phyloP scores from a whole-genome alignment of 2,888 invertebrate species.

The Cheilosia soror region DNA sequence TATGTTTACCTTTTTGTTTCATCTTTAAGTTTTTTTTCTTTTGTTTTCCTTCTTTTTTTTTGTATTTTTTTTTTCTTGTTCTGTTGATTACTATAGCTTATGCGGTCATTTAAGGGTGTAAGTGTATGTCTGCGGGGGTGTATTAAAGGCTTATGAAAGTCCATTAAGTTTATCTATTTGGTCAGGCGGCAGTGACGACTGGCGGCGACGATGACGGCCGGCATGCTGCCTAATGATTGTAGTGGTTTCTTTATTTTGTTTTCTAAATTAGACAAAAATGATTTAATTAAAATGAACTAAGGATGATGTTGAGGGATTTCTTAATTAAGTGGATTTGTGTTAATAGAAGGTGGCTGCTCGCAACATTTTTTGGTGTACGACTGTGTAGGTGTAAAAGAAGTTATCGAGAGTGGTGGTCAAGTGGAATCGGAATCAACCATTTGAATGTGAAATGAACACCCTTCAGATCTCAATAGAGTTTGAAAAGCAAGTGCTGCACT shows the following conservation, averaged over 20 bases:
- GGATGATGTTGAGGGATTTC: not conserved
- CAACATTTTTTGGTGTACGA: not conserved
- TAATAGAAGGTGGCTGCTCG: not conserved
- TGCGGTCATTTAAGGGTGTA: constrained; percentile 25
- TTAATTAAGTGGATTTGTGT: not conserved
- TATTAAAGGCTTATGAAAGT: constrained; percentile 40
- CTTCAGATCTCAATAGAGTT: no score
- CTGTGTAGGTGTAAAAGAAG: no score
- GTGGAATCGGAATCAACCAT: not conserved
- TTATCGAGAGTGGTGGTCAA: no score
- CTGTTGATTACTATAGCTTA: constrained; percentile 41
- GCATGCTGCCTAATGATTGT: constrained; percentile 25
- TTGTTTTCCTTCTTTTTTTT: constrained; percentile 5
- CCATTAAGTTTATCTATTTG: constrained; percentile 54
- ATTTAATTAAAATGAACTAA: constrained; percentile 48
- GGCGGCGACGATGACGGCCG: constrained; percentile 9
- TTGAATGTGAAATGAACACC: not conserved
- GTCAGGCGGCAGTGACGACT: constrained; percentile 30
- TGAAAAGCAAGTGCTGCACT: no score
- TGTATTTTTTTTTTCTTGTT: not conserved
- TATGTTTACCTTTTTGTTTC: constrained; percentile 37
- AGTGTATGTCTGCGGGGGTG: constrained; percentile 7
- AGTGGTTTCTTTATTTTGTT: not conserved
- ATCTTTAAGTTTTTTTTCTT: not conserved
- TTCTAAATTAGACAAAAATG: constrained; percentile 33